Evolutionary conservation across 2,113 vertebrate species (phyloP), one percentile per base, ranked within the genome.

Genomic region (Gorsachius goisagi): DNA sequence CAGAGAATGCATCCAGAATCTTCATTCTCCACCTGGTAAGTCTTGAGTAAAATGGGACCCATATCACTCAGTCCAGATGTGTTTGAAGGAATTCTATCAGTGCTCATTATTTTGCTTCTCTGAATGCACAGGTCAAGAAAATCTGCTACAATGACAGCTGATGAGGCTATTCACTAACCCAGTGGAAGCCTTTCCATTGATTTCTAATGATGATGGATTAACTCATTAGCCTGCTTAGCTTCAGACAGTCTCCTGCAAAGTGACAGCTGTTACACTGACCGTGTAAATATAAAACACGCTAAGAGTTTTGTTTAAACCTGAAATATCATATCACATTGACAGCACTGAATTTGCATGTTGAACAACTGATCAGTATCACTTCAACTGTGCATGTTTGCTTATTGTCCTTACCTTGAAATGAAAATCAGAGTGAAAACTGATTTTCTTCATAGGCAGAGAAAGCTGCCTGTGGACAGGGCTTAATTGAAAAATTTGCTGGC

Each of bases 111-210:
- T 92, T 69, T 52, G 35, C 16, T 73, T 19, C 41, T 86, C 52
- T 68, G 23, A 72, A 80, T 20, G 39, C 22, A 39, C 45, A 81
- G 49, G 32, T 71, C 75, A 88, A 67, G 37, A 68, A 17, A 35
- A 37, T 50, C 50, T 80, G 16, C 37, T 76, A 19, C 0, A 0
- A 39, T 27, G 55, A 69, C 41, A 88, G 33, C 1, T 60, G n/a
- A 91, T 62, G 23, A 79, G 24, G 19, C 39, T 58, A 76, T 60
- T 83, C 53, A 41, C 75, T 66, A 85, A 85, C 35, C 45, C 49
- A 64, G 3, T 32, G 39, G 41, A 87, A 75, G 17, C 9, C n/a
- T 79, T 92, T 76, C 53, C 50, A 80, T 73, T 26, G 41, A 84
- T 86, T 89, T 73, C 76, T 80, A 64, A 80, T 24, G 23, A 41